Conservation (phyloP, 2,797 vertebrate genomes). For the Rhynchonycteris naso region DNA sequence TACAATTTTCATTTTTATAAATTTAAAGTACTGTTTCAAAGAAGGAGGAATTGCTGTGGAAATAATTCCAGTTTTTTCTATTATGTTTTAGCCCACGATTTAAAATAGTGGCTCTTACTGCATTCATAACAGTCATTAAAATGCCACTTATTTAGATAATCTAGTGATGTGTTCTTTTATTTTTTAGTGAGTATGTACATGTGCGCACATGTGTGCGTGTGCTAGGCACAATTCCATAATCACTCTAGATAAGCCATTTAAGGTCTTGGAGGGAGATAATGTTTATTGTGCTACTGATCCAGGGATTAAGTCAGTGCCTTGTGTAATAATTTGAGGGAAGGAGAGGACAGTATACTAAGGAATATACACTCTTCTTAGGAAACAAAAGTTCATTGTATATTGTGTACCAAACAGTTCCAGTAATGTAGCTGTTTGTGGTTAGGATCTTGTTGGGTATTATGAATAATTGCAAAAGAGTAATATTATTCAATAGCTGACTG, state of each 20-base stretch:
- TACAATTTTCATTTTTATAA: conserved; percentile 44
- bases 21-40: conserved; percentile 5
- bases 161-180: neutral
- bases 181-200: neutral
- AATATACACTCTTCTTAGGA: neutral
- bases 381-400: neutral
- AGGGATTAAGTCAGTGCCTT: conserved; percentile 37
- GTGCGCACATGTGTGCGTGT: neutral
- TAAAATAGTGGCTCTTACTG: neutral
- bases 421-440: conserved; percentile 32
- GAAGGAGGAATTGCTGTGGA: neutral
- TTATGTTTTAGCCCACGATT: neutral
- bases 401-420: neutral
- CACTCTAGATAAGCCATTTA: conserved; percentile 12
- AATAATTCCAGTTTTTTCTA: neutral
- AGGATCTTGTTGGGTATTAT: conserved; percentile 15
- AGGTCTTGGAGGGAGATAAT: conserved; percentile 12
- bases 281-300: neutral
- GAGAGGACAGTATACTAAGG: neutral
- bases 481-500: conserved; percentile 1
- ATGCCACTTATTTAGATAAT: neutral
- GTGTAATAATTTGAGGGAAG: neutral
- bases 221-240: neutral
- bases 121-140: neutral
- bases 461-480: conserved; percentile 2